A percentile compares a stretch with the other conserved stretches of the same genome.
phyloP scores from a whole-genome alignment of 2,888 invertebrate genomes.

The Lordiphosa andalusiaca region DNA sequence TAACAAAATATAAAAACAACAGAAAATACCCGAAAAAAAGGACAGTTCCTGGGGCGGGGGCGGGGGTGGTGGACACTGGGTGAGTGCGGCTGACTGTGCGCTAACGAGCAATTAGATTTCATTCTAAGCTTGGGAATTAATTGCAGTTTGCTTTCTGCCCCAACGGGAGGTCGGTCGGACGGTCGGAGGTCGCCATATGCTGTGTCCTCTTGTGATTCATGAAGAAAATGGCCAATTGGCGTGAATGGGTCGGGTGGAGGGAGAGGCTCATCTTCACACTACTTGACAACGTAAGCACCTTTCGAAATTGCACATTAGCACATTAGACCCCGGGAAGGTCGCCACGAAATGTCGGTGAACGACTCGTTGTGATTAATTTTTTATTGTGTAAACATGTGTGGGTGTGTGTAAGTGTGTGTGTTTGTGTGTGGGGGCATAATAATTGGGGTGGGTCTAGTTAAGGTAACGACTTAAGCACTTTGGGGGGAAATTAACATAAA shows the following conservation, averaged over 20 bases:
- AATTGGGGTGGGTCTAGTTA: constrained; percentile 9
- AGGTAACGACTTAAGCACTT: constrained; percentile 5
- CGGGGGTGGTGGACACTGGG: constrained; percentile 13
- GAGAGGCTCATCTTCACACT: constrained; percentile 72
- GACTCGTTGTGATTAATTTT: constrained; percentile 34
- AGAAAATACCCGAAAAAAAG: constrained; percentile 27
- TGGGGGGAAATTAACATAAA: background rate
- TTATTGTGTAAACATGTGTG: constrained; percentile 27
- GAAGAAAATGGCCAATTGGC: constrained; percentile 66
- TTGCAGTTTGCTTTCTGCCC: constrained; percentile 60
- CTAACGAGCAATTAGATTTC: constrained; percentile 80
- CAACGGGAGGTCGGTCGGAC: constrained; percentile 19
- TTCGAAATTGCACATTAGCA: constrained; percentile 76
- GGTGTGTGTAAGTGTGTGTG: constrained; percentile 18
- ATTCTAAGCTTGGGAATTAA: constrained; percentile 79
- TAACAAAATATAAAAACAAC: constrained; percentile 75
- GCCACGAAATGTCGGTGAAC: constrained; percentile 6
- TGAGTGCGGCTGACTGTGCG: constrained; percentile 49
- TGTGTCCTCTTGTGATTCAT: constrained; percentile 62
- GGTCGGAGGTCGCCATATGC: constrained; percentile 55
- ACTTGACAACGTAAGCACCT: constrained; percentile 80
- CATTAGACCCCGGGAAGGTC: constrained; percentile 52
- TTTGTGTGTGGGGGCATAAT: constrained; percentile 2
- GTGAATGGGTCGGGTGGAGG: constrained; percentile 27
- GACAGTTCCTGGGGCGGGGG: constrained; percentile 25